Evolutionary conservation across 2,797 vertebrate species (phyloP).

Genomic region (Malacoraja senta): DNA sequence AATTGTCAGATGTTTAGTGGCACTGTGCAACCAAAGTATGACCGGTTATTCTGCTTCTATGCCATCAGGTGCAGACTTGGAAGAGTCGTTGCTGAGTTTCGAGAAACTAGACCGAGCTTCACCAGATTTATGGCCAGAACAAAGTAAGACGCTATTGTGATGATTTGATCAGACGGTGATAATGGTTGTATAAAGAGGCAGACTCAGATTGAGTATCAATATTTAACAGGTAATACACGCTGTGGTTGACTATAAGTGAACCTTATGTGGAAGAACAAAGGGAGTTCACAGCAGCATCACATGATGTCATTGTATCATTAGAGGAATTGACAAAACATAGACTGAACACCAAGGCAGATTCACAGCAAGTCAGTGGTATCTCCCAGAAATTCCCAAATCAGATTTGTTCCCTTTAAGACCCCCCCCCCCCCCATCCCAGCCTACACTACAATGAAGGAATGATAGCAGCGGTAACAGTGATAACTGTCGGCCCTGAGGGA

Average conservation of each 20-base stretch:
- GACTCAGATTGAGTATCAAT: neutral
- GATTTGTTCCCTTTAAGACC: too few species aligned
- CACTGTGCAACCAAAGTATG: neutral
- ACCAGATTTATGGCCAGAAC: constrained; percentile 93
- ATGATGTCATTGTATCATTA: neutral
- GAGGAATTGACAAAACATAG: neutral
- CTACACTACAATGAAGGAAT: too few species aligned
- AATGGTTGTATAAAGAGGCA: neutral
- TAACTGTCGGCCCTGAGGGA: too few species aligned
- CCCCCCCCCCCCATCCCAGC: too few species aligned
- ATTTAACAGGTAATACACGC: neutral
- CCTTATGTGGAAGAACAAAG: neutral
- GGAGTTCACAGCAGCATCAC: neutral
- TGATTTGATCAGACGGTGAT: neutral
- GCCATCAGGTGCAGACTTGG: constrained; percentile 76
- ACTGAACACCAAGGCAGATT: neutral
- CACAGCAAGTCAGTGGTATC: neutral
- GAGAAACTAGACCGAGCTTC: constrained; percentile 94
- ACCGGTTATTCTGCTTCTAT: constrained; percentile 31
- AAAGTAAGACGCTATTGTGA: constrained; percentile 64
- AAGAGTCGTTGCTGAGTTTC: constrained; percentile 87
- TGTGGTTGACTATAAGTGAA: neutral
- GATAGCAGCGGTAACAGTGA: too few species aligned
- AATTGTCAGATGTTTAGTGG: neutral
- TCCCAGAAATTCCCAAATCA: neutral